These are phyloP conservation scores for Semnornis frantzii DNA, from an alignment of 2,113 vertebrate genomes.

Conservation along the genomic window DNA sequence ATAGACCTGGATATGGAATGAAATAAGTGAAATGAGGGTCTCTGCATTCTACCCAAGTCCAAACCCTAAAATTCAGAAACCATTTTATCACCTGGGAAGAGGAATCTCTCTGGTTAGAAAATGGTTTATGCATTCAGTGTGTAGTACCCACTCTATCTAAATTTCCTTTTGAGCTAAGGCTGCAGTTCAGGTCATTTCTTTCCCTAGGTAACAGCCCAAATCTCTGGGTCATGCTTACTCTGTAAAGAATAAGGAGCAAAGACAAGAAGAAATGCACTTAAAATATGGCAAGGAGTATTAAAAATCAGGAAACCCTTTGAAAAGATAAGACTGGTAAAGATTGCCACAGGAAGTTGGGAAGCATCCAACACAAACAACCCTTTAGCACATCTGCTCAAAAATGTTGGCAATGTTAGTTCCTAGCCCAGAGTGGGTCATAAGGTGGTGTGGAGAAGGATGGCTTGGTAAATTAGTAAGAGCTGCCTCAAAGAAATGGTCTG, in stretches of 20 bases:
- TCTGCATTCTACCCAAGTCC: background rate
- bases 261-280: background rate
- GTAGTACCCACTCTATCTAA: background rate
- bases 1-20: background rate
- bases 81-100: background rate
- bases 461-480: background rate
- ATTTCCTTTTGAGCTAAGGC: background rate
- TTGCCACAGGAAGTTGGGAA: background rate
- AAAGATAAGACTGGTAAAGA: background rate
- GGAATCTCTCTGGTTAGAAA: background rate
- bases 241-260: background rate
- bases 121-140: background rate
- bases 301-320: background rate
- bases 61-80: background rate
- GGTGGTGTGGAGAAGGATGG: too few relatives aligned
- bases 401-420: background rate
- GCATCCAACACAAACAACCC: background rate
- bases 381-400: background rate
- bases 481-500: background rate
- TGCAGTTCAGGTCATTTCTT: background rate
- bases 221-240: background rate
- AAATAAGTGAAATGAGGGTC: background rate
- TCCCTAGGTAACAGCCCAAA: background rate
- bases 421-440: background rate
- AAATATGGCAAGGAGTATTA: background rate